Evolutionary conservation across 2,797 vertebrate species (phyloP).

Genomic region (Cetoscarus ocellatus): DNA sequence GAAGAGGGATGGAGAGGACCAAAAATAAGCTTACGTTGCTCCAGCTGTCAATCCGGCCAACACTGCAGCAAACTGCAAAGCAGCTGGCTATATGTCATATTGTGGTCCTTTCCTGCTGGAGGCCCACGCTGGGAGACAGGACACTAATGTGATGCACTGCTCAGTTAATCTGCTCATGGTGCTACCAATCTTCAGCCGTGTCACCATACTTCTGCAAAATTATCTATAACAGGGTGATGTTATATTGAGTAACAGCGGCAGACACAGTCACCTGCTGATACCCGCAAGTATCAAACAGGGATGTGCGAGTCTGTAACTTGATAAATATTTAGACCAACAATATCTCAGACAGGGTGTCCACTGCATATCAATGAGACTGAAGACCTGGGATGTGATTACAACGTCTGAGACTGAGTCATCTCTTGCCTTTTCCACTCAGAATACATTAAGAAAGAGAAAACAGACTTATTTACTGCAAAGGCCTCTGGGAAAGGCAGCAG

Average conservation of each 20-base stretch:
- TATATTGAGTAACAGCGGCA: slow-evolving; percentile 32
- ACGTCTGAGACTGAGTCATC: slow-evolving; percentile 55
- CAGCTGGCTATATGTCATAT: slow-evolving; percentile 61
- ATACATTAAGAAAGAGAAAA: slow-evolving; percentile 38
- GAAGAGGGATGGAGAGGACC: slow-evolving; percentile 52
- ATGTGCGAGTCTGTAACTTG: slow-evolving; percentile 24
- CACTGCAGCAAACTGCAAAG: slow-evolving; percentile 59
- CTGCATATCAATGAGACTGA: slow-evolving; percentile 57
- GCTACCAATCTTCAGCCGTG: slow-evolving; percentile 31
- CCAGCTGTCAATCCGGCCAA: slow-evolving; percentile 62
- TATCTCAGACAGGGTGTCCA: slow-evolving; percentile 43
- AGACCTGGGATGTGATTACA: slow-evolving; percentile 57
- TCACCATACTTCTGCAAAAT: slow-evolving; percentile 37
- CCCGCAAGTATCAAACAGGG: slow-evolving; percentile 24
- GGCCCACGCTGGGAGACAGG: slow-evolving; percentile 36
- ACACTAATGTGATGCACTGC: slow-evolving; percentile 49
- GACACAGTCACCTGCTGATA: slow-evolving; percentile 40
- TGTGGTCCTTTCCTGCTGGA: slow-evolving; percentile 42
- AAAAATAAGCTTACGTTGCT: slow-evolving; percentile 39
- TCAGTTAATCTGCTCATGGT: slow-evolving; percentile 37
- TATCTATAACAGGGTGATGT: slow-evolving; percentile 36
- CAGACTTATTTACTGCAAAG: slow-evolving; percentile 44
- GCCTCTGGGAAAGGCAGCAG: slow-evolving; percentile 14
- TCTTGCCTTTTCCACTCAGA: slow-evolving; percentile 44
- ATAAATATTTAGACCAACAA: slow-evolving; percentile 61